Base-by-base conservation (phyloP, 2,888 invertebrate species). In the Chloroclystis v-ata region DNA sequence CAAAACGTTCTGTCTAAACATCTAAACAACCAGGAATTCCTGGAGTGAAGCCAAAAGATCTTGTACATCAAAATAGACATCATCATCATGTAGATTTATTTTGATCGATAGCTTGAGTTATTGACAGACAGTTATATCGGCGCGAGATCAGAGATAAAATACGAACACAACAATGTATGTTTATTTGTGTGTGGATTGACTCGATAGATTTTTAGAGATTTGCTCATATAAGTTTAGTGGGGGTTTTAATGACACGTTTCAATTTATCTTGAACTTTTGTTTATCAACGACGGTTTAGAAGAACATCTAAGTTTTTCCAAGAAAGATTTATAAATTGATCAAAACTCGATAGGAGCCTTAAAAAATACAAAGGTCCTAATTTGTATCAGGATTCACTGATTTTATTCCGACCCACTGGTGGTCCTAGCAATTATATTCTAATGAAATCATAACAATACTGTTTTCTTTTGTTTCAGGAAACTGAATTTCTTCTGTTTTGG, bases 11-110 rank as follows among this genome's bases (percentile, higher is more conserved):
- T 20, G 20, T 33, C 32, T 33, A 33, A 33, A 16, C 32, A 33
- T 33, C 16, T 33, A 33, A 33, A 16, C 32, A 33, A 14, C 16
- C 14, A 1, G 38, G 57, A 64, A 75, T 72, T 59, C 61, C 63
- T 80, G 81, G 78, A 68, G 25, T 4, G 1, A 1, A 33, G 75
- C 80, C 79, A 80, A 69, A 41, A 37, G 16, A 45, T 46, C 10
- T 20, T 20, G 20, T 28, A 29, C 39, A 45, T 56, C 35, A 41
- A 50, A 56, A 59, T 59, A 59, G 59, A 43, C 52, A 51, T 52
- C 43, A 49, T 43, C 50, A 51, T 49, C 39, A n/a, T 5, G 35
- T 11, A 35, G 51, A 28, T 54, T 53, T 54, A 53, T 51, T 52
- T 50, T 56, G 53, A 59, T 56, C 46, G 42, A 56, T 54, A 43